Percentiles rank a stretch among this genome's conserved stretches.
These are phyloP conservation scores for Ctenoplectra terminalis DNA, from an alignment of 1,140 invertebrate genomes.

Conservation along the genomic window DNA sequence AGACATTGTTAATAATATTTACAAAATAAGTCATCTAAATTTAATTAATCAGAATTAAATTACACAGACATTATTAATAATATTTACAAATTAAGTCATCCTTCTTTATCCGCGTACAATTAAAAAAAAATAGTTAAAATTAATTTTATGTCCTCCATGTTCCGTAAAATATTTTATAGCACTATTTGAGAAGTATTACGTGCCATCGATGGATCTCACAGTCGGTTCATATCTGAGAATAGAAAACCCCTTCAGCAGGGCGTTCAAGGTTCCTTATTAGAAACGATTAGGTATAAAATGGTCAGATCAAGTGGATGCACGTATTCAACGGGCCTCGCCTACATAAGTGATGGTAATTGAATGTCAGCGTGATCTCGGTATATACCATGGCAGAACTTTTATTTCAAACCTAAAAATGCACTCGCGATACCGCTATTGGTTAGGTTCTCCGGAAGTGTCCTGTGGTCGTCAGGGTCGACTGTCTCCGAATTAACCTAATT, in stretches of 20 bases:
- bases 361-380: slow-evolving; percentile 61
- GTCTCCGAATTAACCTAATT: neutral
- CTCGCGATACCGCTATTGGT: slow-evolving; percentile 25
- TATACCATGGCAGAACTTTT: slow-evolving; percentile 17
- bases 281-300: slow-evolving; percentile 62
- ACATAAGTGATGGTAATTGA: slow-evolving; percentile 68
- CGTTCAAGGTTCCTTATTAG: slow-evolving; percentile 65
- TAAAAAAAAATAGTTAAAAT: too few relatives aligned
- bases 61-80: too few relatives aligned
- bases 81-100: too few relatives aligned
- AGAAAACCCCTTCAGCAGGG: slow-evolving; percentile 35
- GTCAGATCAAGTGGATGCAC: slow-evolving; percentile 56
- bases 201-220: too few relatives aligned
- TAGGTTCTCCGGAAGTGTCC: neutral
- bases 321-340: slow-evolving; percentile 51
- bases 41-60: too few relatives aligned
- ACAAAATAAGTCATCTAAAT: too few relatives aligned
- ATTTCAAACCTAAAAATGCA: slow-evolving; percentile 9
- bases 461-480: neutral
- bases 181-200: too few relatives aligned
- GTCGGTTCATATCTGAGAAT: neutral
- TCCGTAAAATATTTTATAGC: too few relatives aligned
- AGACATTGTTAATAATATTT: too few relatives aligned
- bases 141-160: too few relatives aligned
- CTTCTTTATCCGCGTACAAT: too few relatives aligned